A percentile compares a stretch with the other conserved stretches of the same genome.
Conservation (phyloP, 2,888 invertebrate genomes). For the Cecidostiba fungosa region DNA sequence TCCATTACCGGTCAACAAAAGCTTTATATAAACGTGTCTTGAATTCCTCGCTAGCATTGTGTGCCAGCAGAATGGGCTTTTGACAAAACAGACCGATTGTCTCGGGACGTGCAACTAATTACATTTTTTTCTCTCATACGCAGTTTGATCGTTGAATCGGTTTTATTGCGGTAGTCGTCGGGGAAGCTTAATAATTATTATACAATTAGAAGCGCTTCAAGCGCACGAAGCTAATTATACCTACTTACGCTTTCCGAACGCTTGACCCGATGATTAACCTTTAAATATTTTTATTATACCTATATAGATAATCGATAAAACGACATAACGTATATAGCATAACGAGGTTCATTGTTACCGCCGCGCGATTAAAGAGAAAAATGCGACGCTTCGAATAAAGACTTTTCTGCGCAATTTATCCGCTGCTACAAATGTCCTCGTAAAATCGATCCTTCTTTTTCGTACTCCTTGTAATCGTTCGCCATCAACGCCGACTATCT, state of each 20-base stretch:
- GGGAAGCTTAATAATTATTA: neutral
- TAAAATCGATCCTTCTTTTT: neutral
- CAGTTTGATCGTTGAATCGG: too few species aligned
- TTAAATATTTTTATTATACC: neutral
- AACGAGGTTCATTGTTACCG: neutral
- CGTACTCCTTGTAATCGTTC: constrained; percentile 9
- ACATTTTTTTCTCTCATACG: neutral
- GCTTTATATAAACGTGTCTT: constrained; percentile 24
- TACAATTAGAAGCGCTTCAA: neutral
- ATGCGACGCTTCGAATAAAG: neutral
- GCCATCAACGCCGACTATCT: neutral
- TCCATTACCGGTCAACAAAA: constrained; percentile 40
- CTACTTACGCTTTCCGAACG: neutral
- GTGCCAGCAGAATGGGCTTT: neutral
- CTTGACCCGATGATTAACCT: neutral
- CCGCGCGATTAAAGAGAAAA: neutral
- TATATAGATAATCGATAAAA: neutral
- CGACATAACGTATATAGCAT: neutral
- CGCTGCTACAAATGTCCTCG: too few species aligned
- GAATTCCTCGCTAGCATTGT: neutral
- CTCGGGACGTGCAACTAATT: neutral
- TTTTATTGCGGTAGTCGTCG: too few species aligned
- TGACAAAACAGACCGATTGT: neutral
- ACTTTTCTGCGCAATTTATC: neutral
- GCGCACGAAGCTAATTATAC: neutral